These are phyloP conservation scores for Okamejei kenojei DNA, from an alignment of 2,797 vertebrate species.

Conservation along the genomic window DNA sequence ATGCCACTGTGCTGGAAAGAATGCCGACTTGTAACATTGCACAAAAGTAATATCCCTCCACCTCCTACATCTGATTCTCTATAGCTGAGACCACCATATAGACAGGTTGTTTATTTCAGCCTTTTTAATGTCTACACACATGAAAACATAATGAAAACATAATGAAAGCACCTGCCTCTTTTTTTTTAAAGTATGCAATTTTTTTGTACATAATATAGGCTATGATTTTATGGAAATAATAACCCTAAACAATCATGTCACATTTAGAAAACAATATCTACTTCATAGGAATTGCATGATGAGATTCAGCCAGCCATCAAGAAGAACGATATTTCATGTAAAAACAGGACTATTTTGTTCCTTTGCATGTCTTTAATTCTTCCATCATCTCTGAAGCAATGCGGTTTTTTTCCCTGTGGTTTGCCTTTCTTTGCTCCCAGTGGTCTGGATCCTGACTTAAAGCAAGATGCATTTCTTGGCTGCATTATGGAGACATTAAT, in stretches of 20 bases:
- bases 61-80: not conserved
- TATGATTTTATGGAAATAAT: too few species aligned
- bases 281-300: not conserved
- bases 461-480: not conserved
- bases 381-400: not conserved
- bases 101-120: not conserved
- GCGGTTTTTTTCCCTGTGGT: not conserved
- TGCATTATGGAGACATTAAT: not conserved
- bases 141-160: too few species aligned
- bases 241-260: not conserved
- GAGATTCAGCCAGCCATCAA: not conserved
- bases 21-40: not conserved
- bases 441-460: not conserved
- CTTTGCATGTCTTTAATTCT: not conserved
- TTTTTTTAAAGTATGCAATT: not conserved
- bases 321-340: not conserved
- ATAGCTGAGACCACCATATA: not conserved
- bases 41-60: not conserved
- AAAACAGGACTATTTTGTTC: not conserved
- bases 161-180: not conserved
- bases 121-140: not conserved
- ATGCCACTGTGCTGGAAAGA: not conserved
- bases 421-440: not conserved
- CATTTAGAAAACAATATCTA: not conserved
- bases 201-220: not conserved